These are phyloP conservation scores for Drosophila mulleri DNA, from an alignment of 2,888 invertebrate genomes.

Conservation along the genomic window DNA sequence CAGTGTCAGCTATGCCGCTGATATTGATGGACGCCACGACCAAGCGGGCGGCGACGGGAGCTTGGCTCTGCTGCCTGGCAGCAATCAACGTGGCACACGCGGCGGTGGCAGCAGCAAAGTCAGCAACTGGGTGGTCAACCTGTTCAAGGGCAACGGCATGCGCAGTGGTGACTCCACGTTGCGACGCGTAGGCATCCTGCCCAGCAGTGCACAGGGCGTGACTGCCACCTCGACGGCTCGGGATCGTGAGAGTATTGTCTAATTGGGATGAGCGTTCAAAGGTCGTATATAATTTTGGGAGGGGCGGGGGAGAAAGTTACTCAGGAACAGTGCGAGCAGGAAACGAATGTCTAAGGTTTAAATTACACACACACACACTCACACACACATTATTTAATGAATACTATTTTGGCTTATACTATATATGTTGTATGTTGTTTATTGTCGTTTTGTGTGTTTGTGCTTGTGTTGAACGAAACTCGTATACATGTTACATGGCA, in stretches of 20 bases:
- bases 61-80: neutral
- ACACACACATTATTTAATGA: conserved; percentile 28
- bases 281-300: conserved; percentile 6
- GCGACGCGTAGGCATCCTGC: conserved; percentile 82
- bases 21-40: conserved; percentile 70
- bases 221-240: conserved; percentile 73
- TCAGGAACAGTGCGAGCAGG: conserved; percentile 78
- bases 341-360: conserved; percentile 54
- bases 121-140: conserved; percentile 90
- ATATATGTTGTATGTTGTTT: conserved; percentile 70
- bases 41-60: conserved; percentile 45
- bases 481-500: conserved; percentile 8
- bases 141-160: conserved; percentile 90
- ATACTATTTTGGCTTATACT: conserved; percentile 56
- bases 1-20: conserved; percentile 80
- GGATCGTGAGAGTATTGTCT: conserved; percentile 85
- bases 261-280: conserved; percentile 31
- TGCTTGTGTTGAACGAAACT: conserved; percentile 45
- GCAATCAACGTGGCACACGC: conserved; percentile 44
- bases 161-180: conserved; percentile 86
- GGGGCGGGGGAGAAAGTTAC: conserved; percentile 57
- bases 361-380: conserved; percentile 32
- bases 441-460: conserved; percentile 52
- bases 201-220: conserved; percentile 81
- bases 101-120: conserved; percentile 83